Evolutionary conservation across 2,888 invertebrate species (phyloP), one percentile per base, ranked within the genome.

Genomic region (Didymodactylos carnosus): DNA sequence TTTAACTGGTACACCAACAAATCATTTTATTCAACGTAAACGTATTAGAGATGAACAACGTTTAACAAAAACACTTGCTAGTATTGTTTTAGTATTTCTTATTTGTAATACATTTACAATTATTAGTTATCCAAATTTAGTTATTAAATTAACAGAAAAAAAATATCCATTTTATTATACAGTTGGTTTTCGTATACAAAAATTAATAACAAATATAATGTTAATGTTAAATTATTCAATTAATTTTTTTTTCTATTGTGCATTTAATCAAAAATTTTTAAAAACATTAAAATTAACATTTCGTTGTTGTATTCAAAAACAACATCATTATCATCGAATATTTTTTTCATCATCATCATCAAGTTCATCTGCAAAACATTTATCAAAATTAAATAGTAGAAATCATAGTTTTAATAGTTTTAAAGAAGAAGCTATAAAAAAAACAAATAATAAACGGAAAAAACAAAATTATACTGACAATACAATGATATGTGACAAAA

Each of bases 241-340:
- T 11, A 82, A 81, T 76, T 82, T 81, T 76, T 78, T 82, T 41
- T 77, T 81, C 35, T 82, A 81, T 77, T 80, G 80, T 75, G 79
- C 80, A 62, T 80, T 81, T 73, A 82, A 76, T 73, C 72, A 76
- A 73, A 77, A 77, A 75, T 75, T 72, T 70, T 70, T 49, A 14
- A 29, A 39, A 25, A 74, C 71, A 53, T 72, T 74, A 25, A 74
- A 74, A 46, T 25, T 41, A 43, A 74, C 51, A 62, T 74, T 70
- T 73, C 25, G 41, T 23, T 23, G 16, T 40, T n/a, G n/a, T n/a
- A n/a, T n/a, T n/a, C n/a, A n/a, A n/a, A n/a, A n/a, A n/a, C n/a
- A n/a, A n/a, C n/a, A n/a, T n/a, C n/a, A 41, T 41, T 41, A 29
- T 1, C 35, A 10, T 62, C 35, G 35, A 8, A 35, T 3, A n/a